Conservation (phyloP, 1,140 invertebrate species). For the Orchestia grillus region DNA sequence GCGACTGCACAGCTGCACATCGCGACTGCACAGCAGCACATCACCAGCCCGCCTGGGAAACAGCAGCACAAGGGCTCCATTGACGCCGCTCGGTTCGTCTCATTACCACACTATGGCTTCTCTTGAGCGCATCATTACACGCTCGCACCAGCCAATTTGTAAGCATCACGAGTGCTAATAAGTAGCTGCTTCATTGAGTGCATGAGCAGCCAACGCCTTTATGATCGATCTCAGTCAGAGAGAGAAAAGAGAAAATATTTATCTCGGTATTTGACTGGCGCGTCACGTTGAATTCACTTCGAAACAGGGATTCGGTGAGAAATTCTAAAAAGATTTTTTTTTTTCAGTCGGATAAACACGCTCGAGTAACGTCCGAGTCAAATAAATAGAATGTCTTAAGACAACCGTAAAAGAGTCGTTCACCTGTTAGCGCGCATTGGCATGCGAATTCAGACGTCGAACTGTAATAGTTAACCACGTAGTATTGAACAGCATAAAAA, state of each 20-base stretch:
- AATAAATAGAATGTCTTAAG: too few relatives aligned
- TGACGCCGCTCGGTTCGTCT: background rate
- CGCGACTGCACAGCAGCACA: too few relatives aligned
- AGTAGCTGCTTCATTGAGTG: background rate
- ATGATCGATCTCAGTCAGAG: background rate
- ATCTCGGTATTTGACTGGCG: background rate
- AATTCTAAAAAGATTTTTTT: too few relatives aligned
- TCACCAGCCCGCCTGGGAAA: background rate
- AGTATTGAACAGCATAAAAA: background rate
- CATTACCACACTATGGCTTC: background rate
- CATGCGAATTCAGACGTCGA: background rate
- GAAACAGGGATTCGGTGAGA: too few relatives aligned
- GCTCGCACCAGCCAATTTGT: background rate
- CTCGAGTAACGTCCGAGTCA: too few relatives aligned
- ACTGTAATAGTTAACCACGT: background rate
- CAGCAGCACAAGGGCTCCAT: background rate
- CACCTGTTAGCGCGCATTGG: background rate
- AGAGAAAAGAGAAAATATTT: background rate
- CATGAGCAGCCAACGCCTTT: background rate
- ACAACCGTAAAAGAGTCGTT: too few relatives aligned
- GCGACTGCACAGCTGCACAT: too few relatives aligned
- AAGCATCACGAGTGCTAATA: background rate
- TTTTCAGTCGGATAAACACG: too few relatives aligned
- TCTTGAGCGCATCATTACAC: background rate
- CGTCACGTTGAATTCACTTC: background rate